These are phyloP conservation scores for Pardosa pseudoannulata DNA, from an alignment of 2,888 invertebrate species.

Conservation along the genomic window DNA sequence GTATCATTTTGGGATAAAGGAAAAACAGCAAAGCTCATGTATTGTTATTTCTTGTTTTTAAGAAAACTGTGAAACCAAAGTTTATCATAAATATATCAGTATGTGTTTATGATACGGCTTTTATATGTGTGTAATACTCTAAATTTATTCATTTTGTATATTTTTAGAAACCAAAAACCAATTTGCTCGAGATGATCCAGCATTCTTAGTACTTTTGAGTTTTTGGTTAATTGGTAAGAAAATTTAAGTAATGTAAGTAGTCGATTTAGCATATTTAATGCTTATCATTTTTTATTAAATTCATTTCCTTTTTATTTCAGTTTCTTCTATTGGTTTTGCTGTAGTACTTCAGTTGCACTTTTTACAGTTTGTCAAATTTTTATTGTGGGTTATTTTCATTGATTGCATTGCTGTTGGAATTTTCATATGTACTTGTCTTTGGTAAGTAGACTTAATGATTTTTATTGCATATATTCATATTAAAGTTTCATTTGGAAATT, in stretches of 20 bases:
- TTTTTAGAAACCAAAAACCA: conserved; percentile 95
- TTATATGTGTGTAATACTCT: too few relatives aligned
- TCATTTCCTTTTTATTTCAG: conserved; percentile 80
- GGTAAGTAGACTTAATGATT: conserved; percentile 82
- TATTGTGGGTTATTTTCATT: conserved; percentile 93
- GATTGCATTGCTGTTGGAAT: conserved; percentile 95
- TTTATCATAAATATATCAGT: too few relatives aligned
- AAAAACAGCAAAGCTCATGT: too few relatives aligned
- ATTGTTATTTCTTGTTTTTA: too few relatives aligned
- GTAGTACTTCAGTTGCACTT: conserved; percentile 85
- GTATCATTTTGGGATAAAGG: too few relatives aligned
- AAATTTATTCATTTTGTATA: too few relatives aligned
- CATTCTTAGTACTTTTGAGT: conserved; percentile 93
- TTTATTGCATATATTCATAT: too few relatives aligned
- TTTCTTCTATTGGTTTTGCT: conserved; percentile 93
- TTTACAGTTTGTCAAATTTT: conserved; percentile 84
- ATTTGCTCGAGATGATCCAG: conserved; percentile 99
- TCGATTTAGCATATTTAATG: not conserved
- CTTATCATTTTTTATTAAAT: not conserved
- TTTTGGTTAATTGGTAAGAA: conserved; percentile 84
- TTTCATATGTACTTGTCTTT: conserved; percentile 90
- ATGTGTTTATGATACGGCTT: too few relatives aligned
- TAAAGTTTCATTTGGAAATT: too few relatives aligned
- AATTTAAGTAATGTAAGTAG: too few relatives aligned
- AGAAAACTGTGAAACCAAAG: too few relatives aligned